Evolutionary conservation across 2,888 invertebrate species (phyloP).

Genomic region (Coleophora deauratella): DNA sequence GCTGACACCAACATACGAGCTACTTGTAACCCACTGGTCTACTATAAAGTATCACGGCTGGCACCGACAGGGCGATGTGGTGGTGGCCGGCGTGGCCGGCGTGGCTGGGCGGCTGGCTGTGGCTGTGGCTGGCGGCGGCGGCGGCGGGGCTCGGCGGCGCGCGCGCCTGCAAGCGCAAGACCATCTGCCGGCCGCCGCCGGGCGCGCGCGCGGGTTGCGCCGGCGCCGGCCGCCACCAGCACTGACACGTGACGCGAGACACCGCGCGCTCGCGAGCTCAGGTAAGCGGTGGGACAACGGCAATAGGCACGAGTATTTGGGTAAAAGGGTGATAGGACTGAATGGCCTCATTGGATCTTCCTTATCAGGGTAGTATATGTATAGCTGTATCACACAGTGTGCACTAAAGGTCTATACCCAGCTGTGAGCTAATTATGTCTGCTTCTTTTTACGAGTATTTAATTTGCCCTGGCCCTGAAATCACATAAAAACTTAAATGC

Average conservation of each 20-base stretch:
- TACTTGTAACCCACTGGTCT: too few relatives aligned
- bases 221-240: slow-evolving; percentile 19
- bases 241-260: not conserved
- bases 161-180: slow-evolving; percentile 42
- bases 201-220: slow-evolving; percentile 53
- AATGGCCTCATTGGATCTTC: too few relatives aligned
- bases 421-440: too few relatives aligned
- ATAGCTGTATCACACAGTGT: too few relatives aligned
- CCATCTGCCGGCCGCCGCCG: slow-evolving; percentile 54
- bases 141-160: slow-evolving; percentile 14
- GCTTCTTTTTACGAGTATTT: too few relatives aligned
- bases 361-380: too few relatives aligned
- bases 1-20: too few relatives aligned
- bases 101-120: slow-evolving; percentile 1
- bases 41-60: too few relatives aligned
- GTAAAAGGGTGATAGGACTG: not conserved
- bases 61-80: too few relatives aligned
- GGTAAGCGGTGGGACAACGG: slow-evolving; percentile 6
- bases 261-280: not conserved
- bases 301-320: slow-evolving; percentile 6
- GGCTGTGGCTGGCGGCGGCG: slow-evolving; percentile 21
- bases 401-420: too few relatives aligned
- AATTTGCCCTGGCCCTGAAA: too few relatives aligned
- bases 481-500: too few relatives aligned
- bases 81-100: not conserved